These are phyloP conservation scores for Geopemphigus sp. DNA, from an alignment of 1,140 invertebrate species.

Conservation along the genomic window DNA sequence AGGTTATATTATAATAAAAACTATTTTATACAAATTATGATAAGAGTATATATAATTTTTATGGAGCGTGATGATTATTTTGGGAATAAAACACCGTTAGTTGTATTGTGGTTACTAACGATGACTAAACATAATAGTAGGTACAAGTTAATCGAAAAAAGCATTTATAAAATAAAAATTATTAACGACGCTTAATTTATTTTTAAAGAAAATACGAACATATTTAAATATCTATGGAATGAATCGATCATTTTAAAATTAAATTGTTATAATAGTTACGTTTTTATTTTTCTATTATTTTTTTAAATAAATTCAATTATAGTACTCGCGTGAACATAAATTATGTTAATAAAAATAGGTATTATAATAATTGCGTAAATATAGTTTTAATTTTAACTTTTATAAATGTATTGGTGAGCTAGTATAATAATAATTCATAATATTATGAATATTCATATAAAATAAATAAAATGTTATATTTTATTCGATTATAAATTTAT, in stretches of 20 bases:
- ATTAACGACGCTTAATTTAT: not conserved
- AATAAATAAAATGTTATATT: too few species aligned
- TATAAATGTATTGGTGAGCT: too few species aligned
- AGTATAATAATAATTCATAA: too few species aligned
- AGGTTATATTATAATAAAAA: not conserved
- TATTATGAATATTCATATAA: too few species aligned
- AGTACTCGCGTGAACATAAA: too few species aligned
- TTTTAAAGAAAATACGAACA: not conserved
- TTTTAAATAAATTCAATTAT: not conserved
- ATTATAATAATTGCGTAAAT: too few species aligned
- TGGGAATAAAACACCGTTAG: conserved; percentile 22
- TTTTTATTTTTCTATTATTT: not conserved
- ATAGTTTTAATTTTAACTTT: too few species aligned
- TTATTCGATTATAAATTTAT: too few species aligned
- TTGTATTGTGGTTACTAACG: conserved; percentile 12
- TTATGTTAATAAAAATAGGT: too few species aligned
- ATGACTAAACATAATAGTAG: conserved; percentile 16
- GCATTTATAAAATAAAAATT: not conserved
- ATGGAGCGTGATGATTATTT: conserved; percentile 15
- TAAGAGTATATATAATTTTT: not conserved
- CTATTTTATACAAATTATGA: conserved; percentile 4
- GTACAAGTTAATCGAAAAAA: conserved; percentile 17
- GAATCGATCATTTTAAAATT: not conserved
- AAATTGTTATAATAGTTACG: not conserved
- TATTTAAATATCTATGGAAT: too few species aligned